These are phyloP conservation scores for Octopus sinensis DNA, from an alignment of 1,140 invertebrate genomes.

Conservation along the genomic window DNA sequence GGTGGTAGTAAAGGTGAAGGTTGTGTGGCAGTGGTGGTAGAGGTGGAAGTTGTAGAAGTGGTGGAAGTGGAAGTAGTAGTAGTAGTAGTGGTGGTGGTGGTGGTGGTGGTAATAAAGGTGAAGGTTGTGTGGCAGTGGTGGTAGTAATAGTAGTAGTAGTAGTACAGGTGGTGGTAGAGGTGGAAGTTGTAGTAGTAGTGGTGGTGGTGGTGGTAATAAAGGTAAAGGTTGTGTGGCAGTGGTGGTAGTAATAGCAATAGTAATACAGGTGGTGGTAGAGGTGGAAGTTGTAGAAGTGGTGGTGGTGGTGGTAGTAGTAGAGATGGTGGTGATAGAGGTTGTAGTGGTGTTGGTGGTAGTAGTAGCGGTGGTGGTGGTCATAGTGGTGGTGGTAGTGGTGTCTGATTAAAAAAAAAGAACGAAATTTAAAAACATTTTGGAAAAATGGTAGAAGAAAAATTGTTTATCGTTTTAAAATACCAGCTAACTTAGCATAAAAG, in stretches of 20 bases:
- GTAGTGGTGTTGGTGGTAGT: too few relatives aligned
- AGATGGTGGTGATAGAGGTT: too few relatives aligned
- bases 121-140: too few relatives aligned
- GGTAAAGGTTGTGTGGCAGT: neutral
- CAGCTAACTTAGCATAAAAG: neutral
- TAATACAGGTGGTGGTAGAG: neutral
- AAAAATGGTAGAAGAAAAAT: neutral
- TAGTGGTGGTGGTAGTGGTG: too few relatives aligned
- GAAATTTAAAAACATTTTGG: neutral
- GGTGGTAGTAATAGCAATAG: neutral
- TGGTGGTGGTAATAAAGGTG: too few relatives aligned
- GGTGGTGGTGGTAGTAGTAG: neutral
- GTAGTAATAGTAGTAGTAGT: neutral
- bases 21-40: neutral
- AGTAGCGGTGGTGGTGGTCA: too few relatives aligned
- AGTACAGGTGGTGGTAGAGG: neutral
- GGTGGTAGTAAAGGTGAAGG: neutral
- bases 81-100: neutral
- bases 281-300: neutral
- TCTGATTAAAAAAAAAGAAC: too few relatives aligned
- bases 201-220: too few relatives aligned
- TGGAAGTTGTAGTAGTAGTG: neutral
- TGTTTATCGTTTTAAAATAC: neutral
- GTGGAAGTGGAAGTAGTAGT: neutral
- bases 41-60: neutral